Evolutionary conservation across 2,113 vertebrate species (phyloP).

Genomic region (Anser brachyrhynchus): DNA sequence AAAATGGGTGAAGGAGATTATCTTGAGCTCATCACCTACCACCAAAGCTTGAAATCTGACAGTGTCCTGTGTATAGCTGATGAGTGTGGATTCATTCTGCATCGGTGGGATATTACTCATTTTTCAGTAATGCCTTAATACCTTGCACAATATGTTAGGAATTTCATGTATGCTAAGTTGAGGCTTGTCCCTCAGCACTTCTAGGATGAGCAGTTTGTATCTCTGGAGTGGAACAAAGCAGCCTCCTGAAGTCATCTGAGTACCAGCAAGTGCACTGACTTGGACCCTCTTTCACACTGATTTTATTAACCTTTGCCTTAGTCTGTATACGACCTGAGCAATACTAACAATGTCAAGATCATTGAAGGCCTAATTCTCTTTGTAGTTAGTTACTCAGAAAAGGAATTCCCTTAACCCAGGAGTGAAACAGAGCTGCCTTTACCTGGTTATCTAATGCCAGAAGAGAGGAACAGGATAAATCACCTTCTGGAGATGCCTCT

Average conservation of each 20-base stretch:
- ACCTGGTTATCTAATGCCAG: background rate
- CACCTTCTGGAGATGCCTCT: background rate
- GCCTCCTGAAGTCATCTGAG: background rate
- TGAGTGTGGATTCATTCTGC: background rate
- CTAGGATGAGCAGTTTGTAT: rapidly evolving
- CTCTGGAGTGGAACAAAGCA: background rate
- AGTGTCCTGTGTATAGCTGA: background rate
- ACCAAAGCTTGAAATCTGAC: background rate
- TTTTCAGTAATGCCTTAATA: background rate
- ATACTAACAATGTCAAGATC: background rate
- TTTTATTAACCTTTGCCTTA: background rate
- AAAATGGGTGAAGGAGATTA: background rate
- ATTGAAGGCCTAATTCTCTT: background rate
- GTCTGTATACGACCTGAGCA: background rate
- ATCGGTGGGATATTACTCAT: background rate
- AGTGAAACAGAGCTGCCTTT: background rate
- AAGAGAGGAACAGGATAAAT: background rate
- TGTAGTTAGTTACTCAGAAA: background rate
- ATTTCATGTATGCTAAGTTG: rapidly evolving
- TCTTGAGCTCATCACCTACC: background rate
- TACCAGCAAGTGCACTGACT: background rate
- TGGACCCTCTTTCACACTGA: background rate
- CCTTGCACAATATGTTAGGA: background rate
- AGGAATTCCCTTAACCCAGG: background rate
- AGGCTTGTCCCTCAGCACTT: background rate